Evolutionary conservation across 2,113 vertebrate species (phyloP).

Genomic region (Tychaedon coryphoeus): DNA sequence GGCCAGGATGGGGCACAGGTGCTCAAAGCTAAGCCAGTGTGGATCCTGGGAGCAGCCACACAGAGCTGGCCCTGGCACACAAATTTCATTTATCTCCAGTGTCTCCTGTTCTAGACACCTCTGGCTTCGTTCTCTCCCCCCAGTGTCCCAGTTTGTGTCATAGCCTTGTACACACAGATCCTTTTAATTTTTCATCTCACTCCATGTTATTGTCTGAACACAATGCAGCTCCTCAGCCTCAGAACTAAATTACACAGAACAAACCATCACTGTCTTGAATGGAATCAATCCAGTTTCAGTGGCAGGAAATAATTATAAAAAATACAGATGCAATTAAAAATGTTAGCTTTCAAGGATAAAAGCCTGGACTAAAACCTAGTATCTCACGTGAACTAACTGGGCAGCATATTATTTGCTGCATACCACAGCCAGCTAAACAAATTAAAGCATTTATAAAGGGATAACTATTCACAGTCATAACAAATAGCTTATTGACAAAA

Average conservation of each 20-base stretch:
- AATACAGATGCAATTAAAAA: constrained; percentile 5
- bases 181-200: neutral
- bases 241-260: neutral
- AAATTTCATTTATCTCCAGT: neutral
- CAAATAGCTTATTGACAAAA: neutral
- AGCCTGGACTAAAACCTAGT: neutral
- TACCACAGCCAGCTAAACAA: neutral
- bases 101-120: neutral
- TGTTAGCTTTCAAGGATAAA: neutral
- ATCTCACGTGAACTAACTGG: neutral
- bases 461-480: neutral
- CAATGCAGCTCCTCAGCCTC: neutral
- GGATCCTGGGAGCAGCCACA: neutral
- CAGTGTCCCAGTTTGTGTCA: neutral
- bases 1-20: rapidly evolving
- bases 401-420: neutral
- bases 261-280: neutral
- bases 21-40: neutral
- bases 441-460: neutral
- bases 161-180: rapidly evolving
- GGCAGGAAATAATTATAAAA: neutral
- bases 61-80: neutral
- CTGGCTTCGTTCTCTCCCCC: neutral
- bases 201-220: neutral
- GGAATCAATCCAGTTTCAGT: neutral